Evolutionary conservation across 2,888 invertebrate genomes (phyloP).

Genomic region (Meteorus colon): DNA sequence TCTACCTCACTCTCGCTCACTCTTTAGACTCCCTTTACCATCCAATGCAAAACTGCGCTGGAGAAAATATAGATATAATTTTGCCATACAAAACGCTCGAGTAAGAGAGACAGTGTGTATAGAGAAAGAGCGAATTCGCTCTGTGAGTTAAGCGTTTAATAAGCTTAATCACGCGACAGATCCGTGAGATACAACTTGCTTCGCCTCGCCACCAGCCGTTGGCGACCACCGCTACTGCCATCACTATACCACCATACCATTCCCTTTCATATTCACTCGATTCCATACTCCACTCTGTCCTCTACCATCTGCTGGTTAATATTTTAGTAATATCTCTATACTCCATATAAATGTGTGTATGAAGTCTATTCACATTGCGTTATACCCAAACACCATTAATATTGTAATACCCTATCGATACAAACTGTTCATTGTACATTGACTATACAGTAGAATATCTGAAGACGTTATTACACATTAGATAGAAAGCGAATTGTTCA

Average conservation of each 20-base stretch:
- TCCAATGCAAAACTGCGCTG: conserved; percentile 43
- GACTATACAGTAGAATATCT: conserved; percentile 57
- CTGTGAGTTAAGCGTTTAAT: conserved; percentile 73
- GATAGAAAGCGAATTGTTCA: conserved; percentile 11
- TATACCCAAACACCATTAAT: conserved; percentile 34
- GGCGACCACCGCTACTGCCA: conserved; percentile 43
- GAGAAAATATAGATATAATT: conserved; percentile 22
- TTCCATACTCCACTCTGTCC: conserved; percentile 50
- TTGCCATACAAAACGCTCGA: conserved; percentile 33
- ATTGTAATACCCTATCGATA: conserved; percentile 63
- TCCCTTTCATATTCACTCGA: conserved; percentile 31
- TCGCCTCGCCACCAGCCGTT: conserved; percentile 63
- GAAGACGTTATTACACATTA: conserved; percentile 43
- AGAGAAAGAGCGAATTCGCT: conserved; percentile 62
- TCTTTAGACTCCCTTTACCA: conserved; percentile 36
- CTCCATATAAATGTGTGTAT: conserved; percentile 48
- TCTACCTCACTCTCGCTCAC: conserved; percentile 38
- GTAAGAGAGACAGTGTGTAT: conserved; percentile 51
- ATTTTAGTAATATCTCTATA: conserved; percentile 64
- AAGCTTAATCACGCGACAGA: conserved; percentile 74
- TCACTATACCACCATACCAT: conserved; percentile 25
- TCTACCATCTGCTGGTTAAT: conserved; percentile 73
- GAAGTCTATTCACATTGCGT: conserved; percentile 49
- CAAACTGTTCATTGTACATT: conserved; percentile 68
- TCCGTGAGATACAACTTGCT: conserved; percentile 74